Evolutionary conservation across 2,797 vertebrate genomes (phyloP), one percentile per base, ranked within the genome.

Genomic region (Sternarchorhynchus goeldii): DNA sequence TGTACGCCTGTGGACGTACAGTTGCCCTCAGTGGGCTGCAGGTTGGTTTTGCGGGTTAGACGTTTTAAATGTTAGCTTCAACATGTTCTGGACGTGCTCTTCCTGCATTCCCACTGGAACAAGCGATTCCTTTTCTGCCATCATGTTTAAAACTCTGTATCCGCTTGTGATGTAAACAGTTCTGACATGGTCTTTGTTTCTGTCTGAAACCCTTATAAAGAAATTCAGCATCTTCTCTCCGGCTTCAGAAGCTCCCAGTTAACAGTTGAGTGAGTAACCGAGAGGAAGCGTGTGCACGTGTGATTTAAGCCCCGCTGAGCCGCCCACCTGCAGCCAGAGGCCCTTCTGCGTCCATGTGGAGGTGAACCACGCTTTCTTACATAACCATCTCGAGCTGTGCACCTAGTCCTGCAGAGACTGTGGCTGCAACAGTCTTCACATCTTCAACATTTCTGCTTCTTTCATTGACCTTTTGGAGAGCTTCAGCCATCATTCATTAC

Each of bases 311-410:
- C 75, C 75, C 2, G n/a, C 82, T 71, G 75, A 21, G 65, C 70
- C 78, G 36, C 79, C 82, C 73, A 83, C 82, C 79, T 60, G 72
- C 82, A 75, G 72, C 64, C 70, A 62, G 62, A 59, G 69, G 45
- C 3, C 45, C 45, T 21, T 34, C 32, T 41, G 56, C 50, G 34
- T 21, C 65, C 2, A 3, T 16, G 25, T 69, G 57, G 68, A 31
- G 21, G 53, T 39, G 63, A 66, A 18, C 34, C 8, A 65, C 57
- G 39, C 39, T 57, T 6, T 25, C 7, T 73, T 31, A 76, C 29
- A 77, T 17, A 66, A 78, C 45, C 56, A 75, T 29, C 53, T 58
- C 58, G 21, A 78, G 65, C 76, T 68, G 75, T 3, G 50, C 53
- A 63, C 45, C 32, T 14, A 39, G 53, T 60, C 36, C 31, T 39